phyloP scores from a whole-genome alignment of 2,797 vertebrate genomes.

The Karalla daura region DNA sequence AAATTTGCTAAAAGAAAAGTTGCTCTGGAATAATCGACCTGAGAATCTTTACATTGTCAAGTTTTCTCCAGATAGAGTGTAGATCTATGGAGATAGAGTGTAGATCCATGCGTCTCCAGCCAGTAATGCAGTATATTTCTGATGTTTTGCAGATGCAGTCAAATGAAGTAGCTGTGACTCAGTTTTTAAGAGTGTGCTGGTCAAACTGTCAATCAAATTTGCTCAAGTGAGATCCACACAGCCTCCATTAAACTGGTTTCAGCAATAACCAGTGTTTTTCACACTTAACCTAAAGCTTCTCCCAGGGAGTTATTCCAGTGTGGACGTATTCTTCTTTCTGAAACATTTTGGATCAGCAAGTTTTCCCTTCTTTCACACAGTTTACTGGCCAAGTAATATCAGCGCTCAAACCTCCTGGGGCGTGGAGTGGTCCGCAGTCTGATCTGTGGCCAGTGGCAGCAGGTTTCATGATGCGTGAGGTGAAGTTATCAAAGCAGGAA shows the following conservation, averaged over 20 bases:
- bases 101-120: too few species aligned
- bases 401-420: slow-evolving; percentile 53
- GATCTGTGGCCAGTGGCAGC: slow-evolving; percentile 55
- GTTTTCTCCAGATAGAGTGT: too few species aligned
- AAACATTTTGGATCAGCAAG: too few species aligned
- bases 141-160: too few species aligned
- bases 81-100: too few species aligned
- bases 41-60: too few species aligned
- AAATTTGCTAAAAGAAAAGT: too few species aligned
- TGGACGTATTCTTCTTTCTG: too few species aligned
- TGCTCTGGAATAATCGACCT: too few species aligned
- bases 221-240: not conserved
- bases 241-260: not conserved
- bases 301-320: not conserved
- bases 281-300: not conserved
- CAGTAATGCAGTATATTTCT: too few species aligned
- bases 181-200: not conserved
- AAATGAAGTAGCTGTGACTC: too few species aligned
- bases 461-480: slow-evolving; percentile 73
- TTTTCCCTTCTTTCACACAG: slow-evolving; percentile 25
- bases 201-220: not conserved
- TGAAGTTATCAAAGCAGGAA: slow-evolving; percentile 81
- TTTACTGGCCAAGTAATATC: slow-evolving; percentile 43
- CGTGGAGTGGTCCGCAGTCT: slow-evolving; percentile 20
- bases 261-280: too few species aligned